Conservation (phyloP, 2,888 invertebrate genomes). For the Fabriciana adippe region DNA sequence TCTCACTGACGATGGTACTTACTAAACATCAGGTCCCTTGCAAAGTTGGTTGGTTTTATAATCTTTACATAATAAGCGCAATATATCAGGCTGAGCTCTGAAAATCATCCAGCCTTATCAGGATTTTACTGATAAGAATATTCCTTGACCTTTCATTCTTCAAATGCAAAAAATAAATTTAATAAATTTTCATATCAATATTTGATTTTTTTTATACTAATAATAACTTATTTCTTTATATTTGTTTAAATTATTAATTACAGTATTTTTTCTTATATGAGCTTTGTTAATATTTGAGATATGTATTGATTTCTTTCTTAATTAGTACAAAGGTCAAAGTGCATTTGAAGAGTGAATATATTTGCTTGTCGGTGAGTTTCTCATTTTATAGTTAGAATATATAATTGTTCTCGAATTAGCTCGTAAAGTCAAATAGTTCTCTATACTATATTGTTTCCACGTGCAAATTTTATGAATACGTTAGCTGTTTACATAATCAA, state of each 20-base stretch:
- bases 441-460: slow-evolving; percentile 31
- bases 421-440: slow-evolving; percentile 25
- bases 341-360: slow-evolving; percentile 10
- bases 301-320: too few species aligned
- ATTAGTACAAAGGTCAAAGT: too few species aligned
- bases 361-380: slow-evolving; percentile 10
- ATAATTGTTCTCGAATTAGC: slow-evolving; percentile 32
- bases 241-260: too few species aligned
- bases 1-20: slow-evolving; percentile 67
- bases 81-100: slow-evolving; percentile 9
- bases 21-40: slow-evolving; percentile 47
- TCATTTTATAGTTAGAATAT: slow-evolving; percentile 33
- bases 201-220: not conserved
- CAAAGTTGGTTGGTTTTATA: slow-evolving; percentile 6
- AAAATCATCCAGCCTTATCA: slow-evolving; percentile 9
- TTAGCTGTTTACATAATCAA: slow-evolving; percentile 22
- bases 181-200: not conserved
- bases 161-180: too few species aligned
- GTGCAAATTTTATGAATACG: slow-evolving; percentile 33
- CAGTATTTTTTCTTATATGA: too few species aligned
- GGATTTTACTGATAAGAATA: slow-evolving; percentile 5
- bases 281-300: too few species aligned
- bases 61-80: slow-evolving; percentile 12
- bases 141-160: too few species aligned
- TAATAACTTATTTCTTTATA: too few species aligned